Evolutionary conservation across 2,113 vertebrate genomes (phyloP), one percentile per base, ranked within the genome.

Genomic region (Gadus macrocephalus): DNA sequence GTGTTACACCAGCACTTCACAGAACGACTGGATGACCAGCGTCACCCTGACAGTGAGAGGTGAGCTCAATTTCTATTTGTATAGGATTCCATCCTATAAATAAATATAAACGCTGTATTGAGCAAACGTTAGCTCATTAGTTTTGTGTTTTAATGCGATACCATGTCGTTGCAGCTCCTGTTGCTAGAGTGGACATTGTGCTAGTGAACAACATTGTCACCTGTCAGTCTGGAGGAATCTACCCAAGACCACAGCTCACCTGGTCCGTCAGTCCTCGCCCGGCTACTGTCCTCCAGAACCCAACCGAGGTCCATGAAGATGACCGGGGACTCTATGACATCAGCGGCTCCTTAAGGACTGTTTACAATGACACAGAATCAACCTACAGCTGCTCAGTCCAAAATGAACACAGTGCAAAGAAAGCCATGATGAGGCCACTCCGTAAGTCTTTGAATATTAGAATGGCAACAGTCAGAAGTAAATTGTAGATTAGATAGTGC

Each of bases 1-100:
- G 7, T 95, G 92, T 25, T 93, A 91, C 1, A 78, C 81, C 60
- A 88, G 87, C 74, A 88, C 81, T 49, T 1, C 0, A 0, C 0
- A 1, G 2, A 2, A 0, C 3, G 64, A 2, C 64, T 55, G 25
- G 2, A 75, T 89, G 25, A 3, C 14, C 6, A 59, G 72, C 3
- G 60, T 92, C 7, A 2, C 0, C 0, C 66, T 93, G 0, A 38
- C 0, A 0, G 3, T 92, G 7, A 53, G 62, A 38, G 91, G 91
- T 93, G 71, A 83, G 79, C 11, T 12, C 11, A 15, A 19, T 56
- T 31, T 7, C 15, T 35, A 7, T 35, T 35, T 35, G 4, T 35
- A 35, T 35, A 35, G 4, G 31, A 35, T 35, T 4, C 6, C 31
- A 35, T 25, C 25, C 25, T 35, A 4, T 7, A 25, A 25, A 25